phyloP scores from a whole-genome alignment of 2,113 vertebrate genomes.

The Speoplatyrhinus poulsoni region DNA sequence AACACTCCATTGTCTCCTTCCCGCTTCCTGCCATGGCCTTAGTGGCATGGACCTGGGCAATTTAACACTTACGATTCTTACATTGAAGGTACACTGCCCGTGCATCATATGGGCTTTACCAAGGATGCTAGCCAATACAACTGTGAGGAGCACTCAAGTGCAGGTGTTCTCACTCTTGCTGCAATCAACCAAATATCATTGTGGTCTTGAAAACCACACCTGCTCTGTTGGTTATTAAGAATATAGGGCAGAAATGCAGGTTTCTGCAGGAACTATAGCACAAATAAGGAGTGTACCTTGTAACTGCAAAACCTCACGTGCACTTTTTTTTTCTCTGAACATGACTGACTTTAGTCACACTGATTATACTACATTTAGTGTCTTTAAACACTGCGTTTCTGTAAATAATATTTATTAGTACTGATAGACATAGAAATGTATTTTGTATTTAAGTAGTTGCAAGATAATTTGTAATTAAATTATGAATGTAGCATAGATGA shows the following conservation, averaged over 20 bases:
- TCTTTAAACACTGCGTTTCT: conserved; percentile 22
- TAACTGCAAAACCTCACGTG: conserved; percentile 10
- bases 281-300: too few relatives aligned
- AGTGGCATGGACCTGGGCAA: too few relatives aligned
- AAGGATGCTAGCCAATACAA: too few relatives aligned
- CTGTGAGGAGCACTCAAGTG: too few relatives aligned
- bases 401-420: conserved; percentile 8
- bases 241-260: too few relatives aligned
- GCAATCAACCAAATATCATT: too few relatives aligned
- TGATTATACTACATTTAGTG: conserved; percentile 13
- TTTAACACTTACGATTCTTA: background rate
- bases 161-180: too few relatives aligned
- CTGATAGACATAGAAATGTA: conserved; percentile 8
- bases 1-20: background rate
- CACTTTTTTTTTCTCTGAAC: conserved; percentile 20
- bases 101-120: too few relatives aligned
- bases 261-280: background rate
- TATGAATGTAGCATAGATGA: background rate
- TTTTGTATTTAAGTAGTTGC: background rate
- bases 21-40: background rate
- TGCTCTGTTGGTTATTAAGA: too few relatives aligned
- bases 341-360: background rate
- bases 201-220: too few relatives aligned
- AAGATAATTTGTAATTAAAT: background rate
- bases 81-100: too few relatives aligned